A percentile compares a stretch with the other conserved stretches of the same genome.
phyloP scores from a whole-genome alignment of 2,113 vertebrate species.

The Sinocyclocheilus grahami region DNA sequence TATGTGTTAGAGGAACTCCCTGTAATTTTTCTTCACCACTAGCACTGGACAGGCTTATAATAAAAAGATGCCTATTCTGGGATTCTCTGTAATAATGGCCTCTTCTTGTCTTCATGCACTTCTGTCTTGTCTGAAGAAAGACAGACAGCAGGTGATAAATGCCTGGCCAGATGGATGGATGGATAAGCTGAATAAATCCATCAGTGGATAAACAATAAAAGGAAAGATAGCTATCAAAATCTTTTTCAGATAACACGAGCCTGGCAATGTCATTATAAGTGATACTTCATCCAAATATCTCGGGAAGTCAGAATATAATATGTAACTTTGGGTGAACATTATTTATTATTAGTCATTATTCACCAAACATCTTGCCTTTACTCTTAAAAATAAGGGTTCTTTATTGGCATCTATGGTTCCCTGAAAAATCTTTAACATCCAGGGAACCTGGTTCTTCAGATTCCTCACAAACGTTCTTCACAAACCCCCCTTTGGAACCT shows the following conservation, averaged over 20 bases:
- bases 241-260: not conserved
- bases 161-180: slow-evolving; percentile 5
- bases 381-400: not conserved
- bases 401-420: not conserved
- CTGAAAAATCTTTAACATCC: not conserved
- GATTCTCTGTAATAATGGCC: slow-evolving; percentile 85
- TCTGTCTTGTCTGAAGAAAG: slow-evolving; percentile 56
- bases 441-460: not conserved
- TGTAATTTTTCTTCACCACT: slow-evolving; percentile 80
- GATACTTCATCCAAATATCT: not conserved
- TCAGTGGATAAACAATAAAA: not conserved
- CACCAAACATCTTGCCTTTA: not conserved
- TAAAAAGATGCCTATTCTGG: slow-evolving; percentile 83
- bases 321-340: not conserved
- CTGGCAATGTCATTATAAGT: not conserved
- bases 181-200: not conserved
- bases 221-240: not conserved
- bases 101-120: slow-evolving; percentile 76
- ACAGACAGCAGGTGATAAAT: slow-evolving; percentile 51
- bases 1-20: slow-evolving; percentile 82
- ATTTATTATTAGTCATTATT: not conserved
- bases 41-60: slow-evolving; percentile 82
- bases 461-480: not conserved
- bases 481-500: not conserved
- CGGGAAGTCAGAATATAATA: not conserved